phyloP scores from a whole-genome alignment of 1,140 invertebrate genomes.

The Steinernema khuongi region DNA sequence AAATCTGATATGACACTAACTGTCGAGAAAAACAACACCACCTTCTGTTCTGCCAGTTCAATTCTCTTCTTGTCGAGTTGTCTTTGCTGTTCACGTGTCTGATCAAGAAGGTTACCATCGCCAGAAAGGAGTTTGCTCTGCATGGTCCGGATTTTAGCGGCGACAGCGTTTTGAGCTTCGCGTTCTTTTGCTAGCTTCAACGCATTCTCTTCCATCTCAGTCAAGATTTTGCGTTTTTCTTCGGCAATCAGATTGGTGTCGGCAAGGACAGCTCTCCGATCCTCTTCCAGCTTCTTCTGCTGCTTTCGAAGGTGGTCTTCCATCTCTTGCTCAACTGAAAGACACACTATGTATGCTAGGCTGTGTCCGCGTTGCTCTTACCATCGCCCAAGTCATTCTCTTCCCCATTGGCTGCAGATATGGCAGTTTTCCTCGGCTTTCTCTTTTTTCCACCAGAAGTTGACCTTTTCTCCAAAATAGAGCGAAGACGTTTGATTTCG shows the following conservation, averaged over 20 bases:
- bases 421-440: conserved; percentile 52
- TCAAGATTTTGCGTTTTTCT: conserved; percentile 66
- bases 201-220: conserved; percentile 65
- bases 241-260: conserved; percentile 62
- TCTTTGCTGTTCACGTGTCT: conserved; percentile 79
- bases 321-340: conserved; percentile 52
- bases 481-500: conserved; percentile 46
- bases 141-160: conserved; percentile 66
- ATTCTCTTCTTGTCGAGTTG: conserved; percentile 72
- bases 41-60: conserved; percentile 79
- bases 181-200: conserved; percentile 63
- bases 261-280: conserved; percentile 63
- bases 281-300: conserved; percentile 63
- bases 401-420: background rate
- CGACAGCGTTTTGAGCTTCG: conserved; percentile 64
- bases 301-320: conserved; percentile 62
- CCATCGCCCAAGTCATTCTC: conserved; percentile 13
- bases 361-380: conserved; percentile 6
- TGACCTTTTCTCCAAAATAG: conserved; percentile 59
- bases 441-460: conserved; percentile 58
- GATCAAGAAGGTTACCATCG: conserved; percentile 78
- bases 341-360: background rate
- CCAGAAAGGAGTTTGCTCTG: conserved; percentile 81
- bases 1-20: conserved; percentile 29
- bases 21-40: conserved; percentile 43